Evolutionary conservation across 2,888 invertebrate genomes (phyloP).

Genomic region (Xylocampa areola): DNA sequence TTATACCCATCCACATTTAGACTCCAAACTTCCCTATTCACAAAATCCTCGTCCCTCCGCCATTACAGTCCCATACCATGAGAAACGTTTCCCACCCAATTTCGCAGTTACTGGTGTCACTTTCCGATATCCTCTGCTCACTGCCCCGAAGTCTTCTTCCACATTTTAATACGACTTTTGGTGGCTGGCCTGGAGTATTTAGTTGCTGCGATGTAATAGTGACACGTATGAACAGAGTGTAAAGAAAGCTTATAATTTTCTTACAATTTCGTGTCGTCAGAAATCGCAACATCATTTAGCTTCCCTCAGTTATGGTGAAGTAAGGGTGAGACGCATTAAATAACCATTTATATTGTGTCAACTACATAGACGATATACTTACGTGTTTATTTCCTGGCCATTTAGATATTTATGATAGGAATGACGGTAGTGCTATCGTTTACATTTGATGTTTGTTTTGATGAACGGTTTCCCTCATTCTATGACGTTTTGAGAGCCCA

Average conservation of each 20-base stretch:
- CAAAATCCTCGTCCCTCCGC: too few species aligned
- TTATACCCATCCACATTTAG: too few species aligned
- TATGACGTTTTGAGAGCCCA: neutral
- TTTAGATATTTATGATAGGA: constrained; percentile 47
- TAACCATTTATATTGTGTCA: constrained; percentile 71
- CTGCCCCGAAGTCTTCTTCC: too few species aligned
- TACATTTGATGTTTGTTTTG: constrained; percentile 10
- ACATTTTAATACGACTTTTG: too few species aligned
- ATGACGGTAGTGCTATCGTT: constrained; percentile 25
- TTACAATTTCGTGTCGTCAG: constrained; percentile 28
- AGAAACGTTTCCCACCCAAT: too few species aligned
- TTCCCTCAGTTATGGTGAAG: constrained; percentile 44
- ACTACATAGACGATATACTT: constrained; percentile 50
- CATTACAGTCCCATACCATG: too few species aligned
- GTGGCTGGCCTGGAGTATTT: too few species aligned
- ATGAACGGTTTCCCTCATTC: neutral
- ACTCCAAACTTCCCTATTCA: too few species aligned
- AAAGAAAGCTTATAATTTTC: constrained; percentile 5
- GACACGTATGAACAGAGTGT: too few species aligned
- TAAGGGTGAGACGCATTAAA: constrained; percentile 65
- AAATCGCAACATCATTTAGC: constrained; percentile 50
- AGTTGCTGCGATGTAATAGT: too few species aligned
- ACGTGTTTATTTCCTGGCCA: constrained; percentile 43
- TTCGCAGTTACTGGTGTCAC: neutral
- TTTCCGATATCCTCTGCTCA: too few species aligned